Evolutionary conservation across 2,113 vertebrate genomes (phyloP).

Genomic region (Grallaria varia): DNA sequence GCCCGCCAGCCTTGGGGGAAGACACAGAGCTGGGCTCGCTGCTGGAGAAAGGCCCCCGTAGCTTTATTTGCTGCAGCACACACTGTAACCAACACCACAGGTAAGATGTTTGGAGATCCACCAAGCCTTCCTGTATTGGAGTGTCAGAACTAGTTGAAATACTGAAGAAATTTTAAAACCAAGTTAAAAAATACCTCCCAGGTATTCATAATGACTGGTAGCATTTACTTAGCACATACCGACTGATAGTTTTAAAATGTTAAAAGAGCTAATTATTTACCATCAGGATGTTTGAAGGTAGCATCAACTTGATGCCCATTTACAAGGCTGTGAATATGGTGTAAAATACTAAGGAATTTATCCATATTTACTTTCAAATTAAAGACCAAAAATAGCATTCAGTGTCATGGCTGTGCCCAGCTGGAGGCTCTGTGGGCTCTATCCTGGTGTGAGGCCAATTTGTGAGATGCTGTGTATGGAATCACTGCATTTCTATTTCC

Average conservation of each 20-base stretch:
- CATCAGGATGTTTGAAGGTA: not conserved
- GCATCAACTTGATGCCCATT: not conserved
- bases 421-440: not conserved
- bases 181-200: not conserved
- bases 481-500: not conserved
- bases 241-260: not conserved
- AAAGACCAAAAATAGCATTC: not conserved
- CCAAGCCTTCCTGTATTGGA: not conserved
- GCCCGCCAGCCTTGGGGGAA: not conserved
- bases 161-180: not conserved
- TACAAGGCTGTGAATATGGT: not conserved
- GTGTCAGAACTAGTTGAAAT: not conserved
- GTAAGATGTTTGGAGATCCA: not conserved
- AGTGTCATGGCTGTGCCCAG: rapidly evolving
- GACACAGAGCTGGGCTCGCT: not conserved
- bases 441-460: no score
- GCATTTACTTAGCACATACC: not conserved
- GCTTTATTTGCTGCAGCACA: not conserved
- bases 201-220: not conserved
- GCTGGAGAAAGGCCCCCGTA: not conserved
- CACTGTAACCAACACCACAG: not conserved
- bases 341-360: not conserved
- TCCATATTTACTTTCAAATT: not conserved
- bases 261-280: not conserved
- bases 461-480: not conserved